phyloP scores from a whole-genome alignment of 2,797 vertebrate genomes.

The Dicrostonyx torquatus region DNA sequence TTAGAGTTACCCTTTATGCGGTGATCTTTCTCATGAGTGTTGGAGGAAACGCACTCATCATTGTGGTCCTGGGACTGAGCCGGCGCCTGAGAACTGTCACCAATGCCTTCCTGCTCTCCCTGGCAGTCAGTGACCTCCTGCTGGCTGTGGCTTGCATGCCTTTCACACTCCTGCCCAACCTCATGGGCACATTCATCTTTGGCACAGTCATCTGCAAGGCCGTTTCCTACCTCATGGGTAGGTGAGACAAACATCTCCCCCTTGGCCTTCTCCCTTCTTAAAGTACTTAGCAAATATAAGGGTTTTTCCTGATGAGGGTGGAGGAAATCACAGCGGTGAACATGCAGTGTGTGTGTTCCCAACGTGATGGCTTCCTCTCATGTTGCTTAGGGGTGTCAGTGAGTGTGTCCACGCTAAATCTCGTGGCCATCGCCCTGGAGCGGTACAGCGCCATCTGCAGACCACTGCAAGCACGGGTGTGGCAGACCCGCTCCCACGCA shows the following conservation, averaged over 20 bases:
- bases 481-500: slow-evolving; percentile 98
- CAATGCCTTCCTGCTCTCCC: slow-evolving; percentile 96
- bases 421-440: slow-evolving; percentile 97
- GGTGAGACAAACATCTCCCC: slow-evolving; percentile 69
- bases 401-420: slow-evolving; percentile 96
- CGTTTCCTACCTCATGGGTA: slow-evolving; percentile 97
- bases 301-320: neutral
- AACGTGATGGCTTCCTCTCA: neutral
- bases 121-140: slow-evolving; percentile 96
- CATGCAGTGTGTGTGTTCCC: neutral
- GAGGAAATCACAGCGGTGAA: neutral
- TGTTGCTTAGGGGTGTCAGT: slow-evolving; percentile 93
- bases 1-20: slow-evolving; percentile 92
- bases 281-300: neutral
- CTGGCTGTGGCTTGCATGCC: slow-evolving; percentile 97
- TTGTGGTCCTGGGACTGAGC: slow-evolving; percentile 92
- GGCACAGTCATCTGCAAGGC: slow-evolving; percentile 95
- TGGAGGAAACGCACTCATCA: slow-evolving; percentile 94
- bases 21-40: slow-evolving; percentile 95
- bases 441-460: slow-evolving; percentile 98
- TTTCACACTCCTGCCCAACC: slow-evolving; percentile 95
- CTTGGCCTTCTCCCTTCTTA: neutral
- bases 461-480: slow-evolving; percentile 94
- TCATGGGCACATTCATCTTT: slow-evolving; percentile 96
- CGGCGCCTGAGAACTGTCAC: slow-evolving; percentile 95